Conservation (phyloP, 2,888 invertebrate genomes). For the Pristionchus entomophagus region DNA sequence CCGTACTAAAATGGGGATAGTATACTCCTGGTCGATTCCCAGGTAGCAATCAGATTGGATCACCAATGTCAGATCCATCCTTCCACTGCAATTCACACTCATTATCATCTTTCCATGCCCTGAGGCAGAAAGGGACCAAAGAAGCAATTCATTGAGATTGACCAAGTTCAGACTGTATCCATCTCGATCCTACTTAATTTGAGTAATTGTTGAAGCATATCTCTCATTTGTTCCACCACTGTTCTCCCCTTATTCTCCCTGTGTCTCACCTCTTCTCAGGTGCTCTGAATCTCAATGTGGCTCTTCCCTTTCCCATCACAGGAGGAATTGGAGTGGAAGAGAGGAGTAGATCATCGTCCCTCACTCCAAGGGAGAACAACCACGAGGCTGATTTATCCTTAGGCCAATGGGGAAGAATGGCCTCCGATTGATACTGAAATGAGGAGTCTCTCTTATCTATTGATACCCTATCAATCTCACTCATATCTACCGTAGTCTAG, state of each 20-base stretch:
- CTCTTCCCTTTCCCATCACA: conserved; percentile 6
- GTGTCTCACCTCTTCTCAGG: conserved; percentile 24
- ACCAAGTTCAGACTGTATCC: too few species aligned
- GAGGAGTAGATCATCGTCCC: conserved; percentile 77
- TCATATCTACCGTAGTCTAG: conserved; percentile 4
- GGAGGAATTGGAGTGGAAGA: conserved; percentile 12
- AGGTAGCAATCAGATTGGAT: conserved; percentile 71
- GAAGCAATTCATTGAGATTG: too few species aligned
- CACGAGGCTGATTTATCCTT: conserved; percentile 96
- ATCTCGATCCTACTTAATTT: too few species aligned
- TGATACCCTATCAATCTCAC: neutral
- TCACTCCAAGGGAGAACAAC: conserved; percentile 88
- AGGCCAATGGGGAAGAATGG: conserved; percentile 89
- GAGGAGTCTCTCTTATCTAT: neutral
- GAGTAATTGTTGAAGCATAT: too few species aligned
- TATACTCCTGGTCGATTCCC: conserved; percentile 72
- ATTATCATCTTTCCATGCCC: neutral
- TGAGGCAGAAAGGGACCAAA: neutral
- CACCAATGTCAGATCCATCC: conserved; percentile 56
- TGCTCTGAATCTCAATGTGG: conserved; percentile 7
- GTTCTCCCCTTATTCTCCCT: neutral
- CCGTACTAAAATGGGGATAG: conserved; percentile 49
- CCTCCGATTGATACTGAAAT: conserved; percentile 75
- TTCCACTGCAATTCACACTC: conserved; percentile 58
- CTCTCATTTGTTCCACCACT: neutral